Conservation (phyloP, 2,113 vertebrate genomes). For the Pelobates fuscus region DNA sequence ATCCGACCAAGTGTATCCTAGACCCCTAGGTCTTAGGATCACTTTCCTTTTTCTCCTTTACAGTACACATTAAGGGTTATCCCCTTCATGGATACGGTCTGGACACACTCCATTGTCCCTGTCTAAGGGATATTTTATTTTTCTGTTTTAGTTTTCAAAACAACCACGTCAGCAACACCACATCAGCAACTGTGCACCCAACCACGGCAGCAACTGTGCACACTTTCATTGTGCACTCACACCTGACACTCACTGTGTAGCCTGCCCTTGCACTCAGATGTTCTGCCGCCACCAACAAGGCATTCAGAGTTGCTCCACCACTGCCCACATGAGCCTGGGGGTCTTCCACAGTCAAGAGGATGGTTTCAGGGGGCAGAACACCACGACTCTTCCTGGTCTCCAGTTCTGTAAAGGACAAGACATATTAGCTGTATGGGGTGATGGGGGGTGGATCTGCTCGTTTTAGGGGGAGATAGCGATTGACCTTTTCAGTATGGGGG, state of each 20-base stretch:
- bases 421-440: not conserved
- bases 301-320: slow-evolving; percentile 92
- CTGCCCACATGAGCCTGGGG: slow-evolving; percentile 81
- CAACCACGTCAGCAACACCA: too few species aligned
- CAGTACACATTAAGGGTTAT: too few species aligned
- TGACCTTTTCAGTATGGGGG: not conserved
- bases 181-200: too few species aligned
- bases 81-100: too few species aligned
- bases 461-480: not conserved
- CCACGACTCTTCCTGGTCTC: slow-evolving; percentile 79
- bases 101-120: too few species aligned
- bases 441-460: not conserved
- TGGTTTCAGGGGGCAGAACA: slow-evolving; percentile 61
- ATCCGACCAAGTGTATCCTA: too few species aligned
- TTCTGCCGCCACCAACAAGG: slow-evolving; percentile 87
- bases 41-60: too few species aligned
- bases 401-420: slow-evolving; percentile 72
- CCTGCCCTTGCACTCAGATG: slow-evolving; percentile 85
- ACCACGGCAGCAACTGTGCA: too few species aligned
- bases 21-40: too few species aligned
- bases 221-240: too few species aligned
- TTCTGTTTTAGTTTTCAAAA: too few species aligned
- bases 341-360: slow-evolving; percentile 83
- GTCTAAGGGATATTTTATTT: too few species aligned
- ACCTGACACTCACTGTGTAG: slow-evolving; percentile 74